Evolutionary conservation across 2,797 vertebrate species (phyloP).

Genomic region (Lagocephalus sceleratus): DNA sequence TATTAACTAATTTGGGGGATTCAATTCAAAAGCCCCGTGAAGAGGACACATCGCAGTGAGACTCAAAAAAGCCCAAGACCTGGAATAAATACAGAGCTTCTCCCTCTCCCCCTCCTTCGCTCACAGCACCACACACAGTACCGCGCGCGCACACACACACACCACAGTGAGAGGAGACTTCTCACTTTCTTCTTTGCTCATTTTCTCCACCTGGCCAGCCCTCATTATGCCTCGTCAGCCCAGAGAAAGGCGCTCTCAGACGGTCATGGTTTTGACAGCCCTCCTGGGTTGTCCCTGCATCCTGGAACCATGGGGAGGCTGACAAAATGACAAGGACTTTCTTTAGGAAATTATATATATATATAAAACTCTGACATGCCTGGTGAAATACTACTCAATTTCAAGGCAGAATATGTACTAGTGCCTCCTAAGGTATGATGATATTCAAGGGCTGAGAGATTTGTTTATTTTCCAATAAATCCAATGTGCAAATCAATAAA

Average conservation of each 20-base stretch:
- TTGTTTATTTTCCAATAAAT: no score
- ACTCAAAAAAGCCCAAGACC: slow-evolving; percentile 33
- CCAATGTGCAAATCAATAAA: no score
- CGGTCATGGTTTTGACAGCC: slow-evolving; percentile 64
- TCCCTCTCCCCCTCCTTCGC: slow-evolving; percentile 3
- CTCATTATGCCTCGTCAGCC: slow-evolving; percentile 68
- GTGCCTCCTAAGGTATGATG: no score
- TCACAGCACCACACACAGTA: neutral
- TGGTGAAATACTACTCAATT: slow-evolving; percentile 20
- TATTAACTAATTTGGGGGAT: neutral
- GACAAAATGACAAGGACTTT: slow-evolving; percentile 63
- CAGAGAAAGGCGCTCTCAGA: slow-evolving; percentile 41
- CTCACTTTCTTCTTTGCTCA: slow-evolving; percentile 22
- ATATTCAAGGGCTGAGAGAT: no score
- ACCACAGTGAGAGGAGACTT: neutral
- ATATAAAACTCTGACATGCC: slow-evolving; percentile 46
- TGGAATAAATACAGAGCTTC: slow-evolving; percentile 36
- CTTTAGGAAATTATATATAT: slow-evolving; percentile 31
- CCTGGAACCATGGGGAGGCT: slow-evolving; percentile 56
- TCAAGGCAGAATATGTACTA: no score
- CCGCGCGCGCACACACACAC: slow-evolving; percentile 4
- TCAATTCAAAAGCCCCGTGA: slow-evolving; percentile 26
- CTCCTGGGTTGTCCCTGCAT: slow-evolving; percentile 50
- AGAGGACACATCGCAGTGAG: slow-evolving; percentile 36
- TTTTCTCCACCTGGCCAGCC: slow-evolving; percentile 51